Evolutionary conservation across 2,888 invertebrate genomes (phyloP).

Genomic region (Netelia inedita): DNA sequence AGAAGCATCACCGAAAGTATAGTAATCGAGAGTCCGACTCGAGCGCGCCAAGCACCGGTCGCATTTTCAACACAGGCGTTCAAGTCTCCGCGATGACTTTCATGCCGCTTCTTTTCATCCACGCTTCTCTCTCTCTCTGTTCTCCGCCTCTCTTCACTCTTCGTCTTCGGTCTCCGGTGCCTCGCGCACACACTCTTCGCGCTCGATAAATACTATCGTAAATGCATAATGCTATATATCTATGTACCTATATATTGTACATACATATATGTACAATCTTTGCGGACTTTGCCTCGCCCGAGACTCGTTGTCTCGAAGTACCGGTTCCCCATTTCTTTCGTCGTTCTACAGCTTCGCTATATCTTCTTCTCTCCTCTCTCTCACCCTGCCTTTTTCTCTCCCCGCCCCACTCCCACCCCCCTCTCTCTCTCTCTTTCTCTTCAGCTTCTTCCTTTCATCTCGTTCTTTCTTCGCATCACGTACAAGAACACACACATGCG

Average conservation of each 20-base stretch:
- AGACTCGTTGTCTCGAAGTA: constrained; percentile 71
- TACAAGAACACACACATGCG: constrained; percentile 14
- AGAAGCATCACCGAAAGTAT: constrained; percentile 13
- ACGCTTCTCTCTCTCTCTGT: constrained; percentile 23
- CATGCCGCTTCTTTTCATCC: constrained; percentile 17
- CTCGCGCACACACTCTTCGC: constrained; percentile 27
- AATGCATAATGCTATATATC: background rate
- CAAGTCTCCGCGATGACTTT: constrained; percentile 41
- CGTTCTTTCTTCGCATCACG: constrained; percentile 37
- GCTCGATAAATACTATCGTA: constrained; percentile 33
- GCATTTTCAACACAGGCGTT: constrained; percentile 32
- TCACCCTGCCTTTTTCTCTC: constrained; percentile 15
- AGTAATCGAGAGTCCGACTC: constrained; percentile 43
- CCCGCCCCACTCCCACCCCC: background rate
- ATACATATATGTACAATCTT: constrained; percentile 13
- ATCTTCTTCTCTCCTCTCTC: constrained; percentile 63
- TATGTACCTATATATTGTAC: too few species aligned
- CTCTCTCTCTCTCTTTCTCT: constrained; percentile 4
- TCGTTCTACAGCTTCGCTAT: constrained; percentile 70
- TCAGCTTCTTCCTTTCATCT: constrained; percentile 28
- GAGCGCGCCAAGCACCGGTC: constrained; percentile 6
- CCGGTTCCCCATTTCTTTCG: constrained; percentile 71
- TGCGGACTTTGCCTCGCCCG: constrained; percentile 54
- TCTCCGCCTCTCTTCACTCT: constrained; percentile 29
- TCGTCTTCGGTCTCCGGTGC: constrained; percentile 33